Conservation (phyloP, 2,113 vertebrate species). For the Phalacrocorax carbo region DNA sequence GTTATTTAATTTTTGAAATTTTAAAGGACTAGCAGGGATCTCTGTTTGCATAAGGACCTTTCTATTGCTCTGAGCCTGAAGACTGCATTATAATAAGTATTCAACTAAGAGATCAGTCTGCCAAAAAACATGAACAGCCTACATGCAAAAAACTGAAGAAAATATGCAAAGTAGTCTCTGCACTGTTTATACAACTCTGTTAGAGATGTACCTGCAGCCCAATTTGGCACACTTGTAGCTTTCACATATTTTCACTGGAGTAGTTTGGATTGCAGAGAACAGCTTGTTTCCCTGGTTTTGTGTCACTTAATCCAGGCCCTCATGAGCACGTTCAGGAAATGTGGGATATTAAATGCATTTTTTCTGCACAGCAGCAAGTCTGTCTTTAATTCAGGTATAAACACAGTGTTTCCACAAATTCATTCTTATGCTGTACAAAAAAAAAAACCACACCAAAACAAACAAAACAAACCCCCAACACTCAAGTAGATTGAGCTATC, state of each 20-base stretch:
- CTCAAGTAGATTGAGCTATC: not conserved
- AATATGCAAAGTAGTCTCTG: not conserved
- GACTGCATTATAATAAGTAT: not conserved
- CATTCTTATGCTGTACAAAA: not conserved
- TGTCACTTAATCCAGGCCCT: not conserved
- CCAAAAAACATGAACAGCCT: not conserved
- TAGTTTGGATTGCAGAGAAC: not conserved
- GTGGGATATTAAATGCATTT: not conserved
- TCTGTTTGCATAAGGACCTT: not conserved
- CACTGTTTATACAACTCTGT: not conserved
- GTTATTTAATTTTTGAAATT: not conserved
- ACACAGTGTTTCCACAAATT: not conserved
- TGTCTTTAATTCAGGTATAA: not conserved
- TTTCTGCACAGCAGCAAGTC: not conserved
- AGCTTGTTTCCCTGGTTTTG: not conserved
- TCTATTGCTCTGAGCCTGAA: not conserved
- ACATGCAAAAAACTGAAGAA: not conserved
- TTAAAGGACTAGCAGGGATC: not conserved
- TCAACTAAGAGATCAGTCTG: not conserved
- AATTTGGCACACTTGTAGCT: not conserved
- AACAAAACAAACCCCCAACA: not conserved
- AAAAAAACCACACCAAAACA: no score
- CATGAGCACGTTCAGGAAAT: not conserved
- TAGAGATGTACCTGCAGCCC: not conserved
- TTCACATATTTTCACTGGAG: not conserved